Base-by-base conservation (phyloP, 2,113 vertebrate genomes). In the Morone saxatilis region DNA sequence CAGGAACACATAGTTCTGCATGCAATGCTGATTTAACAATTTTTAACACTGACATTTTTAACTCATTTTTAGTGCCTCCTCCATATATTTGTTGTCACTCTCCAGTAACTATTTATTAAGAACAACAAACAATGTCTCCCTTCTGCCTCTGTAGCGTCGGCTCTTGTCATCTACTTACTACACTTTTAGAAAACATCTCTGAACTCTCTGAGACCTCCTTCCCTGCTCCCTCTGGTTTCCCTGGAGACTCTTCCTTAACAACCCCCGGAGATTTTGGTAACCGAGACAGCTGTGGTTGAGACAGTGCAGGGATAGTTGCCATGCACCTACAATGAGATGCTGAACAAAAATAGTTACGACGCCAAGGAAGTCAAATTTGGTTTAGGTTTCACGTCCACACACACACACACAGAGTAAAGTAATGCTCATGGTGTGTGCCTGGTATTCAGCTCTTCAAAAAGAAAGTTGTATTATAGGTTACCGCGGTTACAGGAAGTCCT, bases 231-330 rank as follows among this genome's bases (percentile, higher is more conserved):
- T 59, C 36, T 11, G 13, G 43, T 85, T 81, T 78, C 89, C 80
- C 71, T 19, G 60, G 74, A 84, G 78, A 89, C 1, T 31, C 59
- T 77, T 83, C 62, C 81, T 89, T 84, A 76, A 84, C 82, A 87
- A 84, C 65, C 63, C 74, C 65, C 65, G 0, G 12, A 85, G 78
- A 53, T 67, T 12, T 41, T 45, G 43, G 19, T 78, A 62, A 76
- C 67, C 1, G 14, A 84, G 72, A 88, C 83, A 83, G 81, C 67
- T 65, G 66, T 17, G 19, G 25, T 78, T 80, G 65, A 83, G 70
- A 78, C 61, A 78, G 74, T 38, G 38, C 5, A n/a, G 77, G 68
- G 78, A 84, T 71, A 51, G 69, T 60, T 84, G 73, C 38, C 6
- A 9, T 67, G 40, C 16, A 74, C 57, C 66, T 59, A 60, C 45